phyloP scores from a whole-genome alignment of 2,797 vertebrate species.

The Capromys pilorides region DNA sequence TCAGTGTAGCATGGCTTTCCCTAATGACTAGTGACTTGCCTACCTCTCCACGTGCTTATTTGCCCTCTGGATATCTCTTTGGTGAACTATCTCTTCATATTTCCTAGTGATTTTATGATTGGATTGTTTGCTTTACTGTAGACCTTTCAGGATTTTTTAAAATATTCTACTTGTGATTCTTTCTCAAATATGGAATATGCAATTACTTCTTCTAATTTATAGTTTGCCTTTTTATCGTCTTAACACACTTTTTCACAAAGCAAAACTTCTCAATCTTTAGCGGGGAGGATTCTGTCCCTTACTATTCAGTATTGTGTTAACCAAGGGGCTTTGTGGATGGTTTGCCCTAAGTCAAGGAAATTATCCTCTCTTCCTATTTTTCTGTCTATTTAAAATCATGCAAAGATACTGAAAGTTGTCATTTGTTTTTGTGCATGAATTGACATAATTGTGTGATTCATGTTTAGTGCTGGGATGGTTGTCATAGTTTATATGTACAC shows the following conservation, averaged over 20 bases:
- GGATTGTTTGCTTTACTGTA: not conserved
- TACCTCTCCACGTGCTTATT: not conserved
- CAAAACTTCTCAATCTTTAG: not conserved
- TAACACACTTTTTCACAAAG: not conserved
- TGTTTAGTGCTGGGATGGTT: not conserved
- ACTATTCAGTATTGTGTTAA: not conserved
- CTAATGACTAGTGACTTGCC: not conserved
- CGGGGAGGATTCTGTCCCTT: not conserved
- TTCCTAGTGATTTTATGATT: conserved; percentile 15
- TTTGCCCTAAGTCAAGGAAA: not conserved
- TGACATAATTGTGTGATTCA: not conserved
- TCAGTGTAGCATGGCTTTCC: not conserved
- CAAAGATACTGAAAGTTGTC: not conserved
- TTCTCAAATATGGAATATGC: not conserved
- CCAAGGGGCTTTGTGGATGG: not conserved
- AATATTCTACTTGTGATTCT: not conserved
- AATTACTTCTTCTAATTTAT: not conserved
- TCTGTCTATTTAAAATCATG: not conserved
- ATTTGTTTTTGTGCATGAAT: not conserved
- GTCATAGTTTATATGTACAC: not conserved
- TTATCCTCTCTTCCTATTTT: not conserved
- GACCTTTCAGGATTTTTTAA: not conserved
- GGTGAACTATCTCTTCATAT: not conserved
- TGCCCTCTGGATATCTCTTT: not conserved
- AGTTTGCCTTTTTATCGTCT: not conserved